Conservation (phyloP, 2,797 vertebrate species). For the Jordanella pulchra region DNA sequence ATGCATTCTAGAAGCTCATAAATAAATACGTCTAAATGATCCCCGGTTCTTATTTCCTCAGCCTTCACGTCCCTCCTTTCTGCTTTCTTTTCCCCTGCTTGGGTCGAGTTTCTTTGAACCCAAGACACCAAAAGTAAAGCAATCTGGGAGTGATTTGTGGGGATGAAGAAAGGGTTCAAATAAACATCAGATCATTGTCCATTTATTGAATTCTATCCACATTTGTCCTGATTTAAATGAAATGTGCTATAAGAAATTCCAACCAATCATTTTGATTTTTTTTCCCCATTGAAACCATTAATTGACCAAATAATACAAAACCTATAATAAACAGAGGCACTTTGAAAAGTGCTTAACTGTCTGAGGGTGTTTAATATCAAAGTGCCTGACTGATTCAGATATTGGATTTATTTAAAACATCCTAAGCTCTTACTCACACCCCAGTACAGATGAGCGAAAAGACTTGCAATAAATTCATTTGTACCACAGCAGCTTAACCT, state of each 20-base stretch:
- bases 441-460: neutral
- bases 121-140: neutral
- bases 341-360: conserved; percentile 39
- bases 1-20: conserved; percentile 50
- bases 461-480: neutral
- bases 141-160: neutral
- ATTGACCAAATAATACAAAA: conserved; percentile 24
- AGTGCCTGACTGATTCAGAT: conserved; percentile 7
- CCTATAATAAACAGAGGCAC: neutral
- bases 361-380: conserved; percentile 6
- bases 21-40: conserved; percentile 28
- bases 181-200: conserved; percentile 2
- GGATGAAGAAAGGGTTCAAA: neutral
- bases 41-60: neutral
- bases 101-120: neutral
- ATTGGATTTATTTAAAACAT: neutral
- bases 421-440: neutral
- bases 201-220: conserved; percentile 42
- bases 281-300: neutral
- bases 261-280: conserved; percentile 31
- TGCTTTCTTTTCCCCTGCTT: too few species aligned
- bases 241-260: neutral
- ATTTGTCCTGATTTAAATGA: conserved; percentile 31
- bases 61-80: too few species aligned
- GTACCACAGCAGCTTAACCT: neutral